Base-by-base conservation (phyloP, 2,797 vertebrate genomes). In the Poecile montanus region DNA sequence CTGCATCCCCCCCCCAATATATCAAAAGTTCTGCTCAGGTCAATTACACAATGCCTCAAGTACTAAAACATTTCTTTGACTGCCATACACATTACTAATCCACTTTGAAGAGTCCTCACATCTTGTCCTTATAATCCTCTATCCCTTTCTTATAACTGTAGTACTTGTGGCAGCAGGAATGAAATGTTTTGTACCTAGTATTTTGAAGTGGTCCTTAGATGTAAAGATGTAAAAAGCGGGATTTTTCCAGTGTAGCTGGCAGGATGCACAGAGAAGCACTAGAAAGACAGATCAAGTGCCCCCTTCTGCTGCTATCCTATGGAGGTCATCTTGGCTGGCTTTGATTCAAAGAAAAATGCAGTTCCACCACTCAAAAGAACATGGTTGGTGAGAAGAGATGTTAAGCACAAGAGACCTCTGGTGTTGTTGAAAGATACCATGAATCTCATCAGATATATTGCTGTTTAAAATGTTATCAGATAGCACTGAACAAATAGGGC, bases 111-210 rank as follows among this genome's bases (percentile, higher is more conserved):
- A 51, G 45, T 85, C 51, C 58, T 93, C 50, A 63, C 3, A 62
- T 77, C 32, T 81, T 17, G 23, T 60, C 47, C 65, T 83, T 47
- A 38, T 18, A 85, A 85, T 58, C 87, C 68, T 36, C 23, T 19
- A 44, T 51, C 17, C 27, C 54, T 48, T 94, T 81, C 73, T 75
- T 68, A 14, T 50, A 89, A 80, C 25, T 68, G 58, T 9, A 85
- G 54, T 42, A 83, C 66, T 65, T 65, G 30, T 29, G 34, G 70
- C 36, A 93, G 73, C 4, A 60, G 62, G 62, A 90, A 86, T 66
- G 22, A 93, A 89, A 83, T 70, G 34, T 84, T 96, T 94, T 90
- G 36, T 57, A 72, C 70, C 47, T 72, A 80, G 50, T 68, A 81
- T 19, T 42, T 34, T 93, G 77, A 94, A 94, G 66, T 48, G 50